phyloP scores from a whole-genome alignment of 1,140 invertebrate genomes.

The Ectropis grisescens region DNA sequence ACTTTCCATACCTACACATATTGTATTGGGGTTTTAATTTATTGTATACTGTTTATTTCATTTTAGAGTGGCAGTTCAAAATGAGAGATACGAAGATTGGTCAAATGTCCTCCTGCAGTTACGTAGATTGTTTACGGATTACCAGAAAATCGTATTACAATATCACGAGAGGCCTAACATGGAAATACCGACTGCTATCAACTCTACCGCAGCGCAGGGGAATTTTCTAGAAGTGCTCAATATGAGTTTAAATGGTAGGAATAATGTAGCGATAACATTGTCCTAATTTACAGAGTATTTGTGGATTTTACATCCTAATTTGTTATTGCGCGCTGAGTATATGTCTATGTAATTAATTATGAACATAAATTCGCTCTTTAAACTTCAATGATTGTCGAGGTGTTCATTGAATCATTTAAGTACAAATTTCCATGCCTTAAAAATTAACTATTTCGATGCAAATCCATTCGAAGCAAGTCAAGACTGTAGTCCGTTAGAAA shows the following conservation, averaged over 20 bases:
- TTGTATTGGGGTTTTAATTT: too few relatives aligned
- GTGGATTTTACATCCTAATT: too few relatives aligned
- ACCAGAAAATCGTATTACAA: slow-evolving; percentile 88
- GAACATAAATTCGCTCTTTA: background rate
- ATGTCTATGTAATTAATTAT: background rate
- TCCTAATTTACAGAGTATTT: too few relatives aligned
- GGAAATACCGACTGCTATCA: slow-evolving; percentile 86
- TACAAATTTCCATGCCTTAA: too few relatives aligned
- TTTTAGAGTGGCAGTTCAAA: slow-evolving; percentile 93
- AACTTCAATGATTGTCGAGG: background rate
- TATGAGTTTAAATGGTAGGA: slow-evolving; percentile 94
- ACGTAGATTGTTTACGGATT: slow-evolving; percentile 90
- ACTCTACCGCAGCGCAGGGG: slow-evolving; percentile 95
- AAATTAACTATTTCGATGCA: too few relatives aligned
- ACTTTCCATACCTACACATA: too few relatives aligned
- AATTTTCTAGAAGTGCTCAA: slow-evolving; percentile 99
- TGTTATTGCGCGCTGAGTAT: too few relatives aligned
- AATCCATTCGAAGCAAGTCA: too few relatives aligned
- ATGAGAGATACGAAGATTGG: slow-evolving; percentile 99
- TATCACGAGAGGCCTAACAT: slow-evolving; percentile 84
- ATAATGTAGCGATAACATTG: too few relatives aligned
- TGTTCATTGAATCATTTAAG: too few relatives aligned
- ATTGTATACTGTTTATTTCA: slow-evolving; percentile 4
- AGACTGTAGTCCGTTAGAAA: too few relatives aligned
- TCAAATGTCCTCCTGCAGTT: slow-evolving; percentile 88